These are phyloP conservation scores for Lepidothrix coronata DNA, from an alignment of 2,113 vertebrate genomes.

Conservation along the genomic window DNA sequence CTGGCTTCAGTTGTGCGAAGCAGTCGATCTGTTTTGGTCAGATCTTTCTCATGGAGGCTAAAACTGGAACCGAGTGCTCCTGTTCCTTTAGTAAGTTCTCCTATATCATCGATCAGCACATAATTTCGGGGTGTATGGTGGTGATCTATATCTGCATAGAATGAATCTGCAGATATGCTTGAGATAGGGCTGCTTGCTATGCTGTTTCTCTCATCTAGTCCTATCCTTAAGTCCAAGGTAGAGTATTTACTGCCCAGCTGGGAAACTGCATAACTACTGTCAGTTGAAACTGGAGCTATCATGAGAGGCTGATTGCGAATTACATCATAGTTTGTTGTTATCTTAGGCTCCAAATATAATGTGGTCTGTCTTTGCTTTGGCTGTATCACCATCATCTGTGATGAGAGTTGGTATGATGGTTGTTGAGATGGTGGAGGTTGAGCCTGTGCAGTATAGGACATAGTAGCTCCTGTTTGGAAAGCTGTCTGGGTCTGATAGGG, in stretches of 20 bases:
- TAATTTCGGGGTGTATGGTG: conserved; percentile 89
- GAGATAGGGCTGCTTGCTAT: conserved; percentile 96
- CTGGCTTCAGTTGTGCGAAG: conserved; percentile 87
- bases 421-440: conserved; percentile 84
- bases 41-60: conserved; percentile 92
- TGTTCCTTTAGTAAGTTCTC: conserved; percentile 91
- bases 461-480: conserved; percentile 89
- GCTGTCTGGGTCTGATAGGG: conserved; percentile 91
- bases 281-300: conserved; percentile 90
- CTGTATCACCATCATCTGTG: conserved; percentile 90
- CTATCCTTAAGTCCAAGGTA: conserved; percentile 91
- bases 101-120: conserved; percentile 95
- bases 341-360: conserved; percentile 92
- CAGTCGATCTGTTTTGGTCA: conserved; percentile 90
- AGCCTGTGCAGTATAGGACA: conserved; percentile 88
- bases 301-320: conserved; percentile 92
- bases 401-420: conserved; percentile 86
- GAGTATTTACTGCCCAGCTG: conserved; percentile 90
- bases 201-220: conserved; percentile 90
- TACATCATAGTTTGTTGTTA: conserved; percentile 93
- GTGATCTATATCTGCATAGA: conserved; percentile 95
- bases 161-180: conserved; percentile 95
- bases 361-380: conserved; percentile 88
- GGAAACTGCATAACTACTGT: conserved; percentile 86
- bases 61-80: conserved; percentile 85